phyloP scores from a whole-genome alignment of 2,113 vertebrate genomes.

The Indicator indicator region DNA sequence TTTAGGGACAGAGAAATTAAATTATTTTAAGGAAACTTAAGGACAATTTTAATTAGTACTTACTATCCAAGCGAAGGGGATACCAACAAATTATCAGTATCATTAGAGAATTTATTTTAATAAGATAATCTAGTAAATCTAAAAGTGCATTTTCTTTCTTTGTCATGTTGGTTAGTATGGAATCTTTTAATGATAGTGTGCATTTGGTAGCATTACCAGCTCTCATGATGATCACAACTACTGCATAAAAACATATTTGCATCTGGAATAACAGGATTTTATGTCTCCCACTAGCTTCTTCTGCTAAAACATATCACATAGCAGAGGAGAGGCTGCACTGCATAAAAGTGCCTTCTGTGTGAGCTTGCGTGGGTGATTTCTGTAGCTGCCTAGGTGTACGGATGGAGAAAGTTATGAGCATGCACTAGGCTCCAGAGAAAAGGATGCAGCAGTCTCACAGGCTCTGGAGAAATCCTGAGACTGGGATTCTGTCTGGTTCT shows the following conservation, averaged over 20 bases:
- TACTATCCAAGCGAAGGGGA: neutral
- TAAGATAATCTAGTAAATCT: neutral
- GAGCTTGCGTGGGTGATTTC: neutral
- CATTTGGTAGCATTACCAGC: neutral
- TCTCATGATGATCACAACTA: neutral
- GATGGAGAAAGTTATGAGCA: neutral
- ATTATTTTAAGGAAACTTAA: neutral
- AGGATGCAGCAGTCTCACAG: neutral
- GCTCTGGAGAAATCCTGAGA: neutral
- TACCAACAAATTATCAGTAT: neutral
- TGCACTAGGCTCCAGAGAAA: neutral
- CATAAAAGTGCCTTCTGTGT: neutral
- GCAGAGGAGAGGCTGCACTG: neutral
- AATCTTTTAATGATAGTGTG: neutral
- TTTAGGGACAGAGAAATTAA: neutral
- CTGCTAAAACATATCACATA: neutral
- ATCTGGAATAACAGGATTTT: neutral
- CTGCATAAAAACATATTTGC: neutral
- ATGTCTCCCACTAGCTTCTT: neutral
- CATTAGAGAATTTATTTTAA: neutral
- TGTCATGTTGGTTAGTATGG: neutral
- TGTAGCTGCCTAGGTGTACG: neutral
- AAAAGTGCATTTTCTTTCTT: neutral
- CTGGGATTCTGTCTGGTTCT: neutral
- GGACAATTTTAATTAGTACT: neutral